A percentile compares a stretch with the other conserved stretches of the same genome.
Conservation (phyloP, 2,797 vertebrate species). For the Phaenicophaeus curvirostris region DNA sequence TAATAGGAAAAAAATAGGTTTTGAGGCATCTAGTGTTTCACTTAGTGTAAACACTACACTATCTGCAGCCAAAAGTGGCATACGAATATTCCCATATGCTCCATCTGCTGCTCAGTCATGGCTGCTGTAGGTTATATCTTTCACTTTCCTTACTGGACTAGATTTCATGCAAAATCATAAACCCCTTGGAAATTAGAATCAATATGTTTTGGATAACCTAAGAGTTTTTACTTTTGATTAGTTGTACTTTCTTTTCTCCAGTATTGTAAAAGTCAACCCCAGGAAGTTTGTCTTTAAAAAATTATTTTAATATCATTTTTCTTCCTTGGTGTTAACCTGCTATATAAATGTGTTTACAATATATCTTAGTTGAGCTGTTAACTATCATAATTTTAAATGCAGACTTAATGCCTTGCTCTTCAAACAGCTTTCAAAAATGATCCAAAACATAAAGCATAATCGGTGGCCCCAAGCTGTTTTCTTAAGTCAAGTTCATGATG, state of each 20-base stretch:
- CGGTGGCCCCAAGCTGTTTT: conserved; percentile 32
- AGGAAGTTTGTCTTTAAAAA: conserved; percentile 33
- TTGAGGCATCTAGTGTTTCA: background rate
- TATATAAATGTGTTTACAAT: conserved; percentile 23
- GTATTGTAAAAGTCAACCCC: background rate
- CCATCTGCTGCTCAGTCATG: conserved; percentile 48
- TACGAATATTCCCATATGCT: background rate
- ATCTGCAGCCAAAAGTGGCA: background rate
- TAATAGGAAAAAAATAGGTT: background rate
- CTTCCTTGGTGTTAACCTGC: background rate
- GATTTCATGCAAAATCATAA: conserved; percentile 18
- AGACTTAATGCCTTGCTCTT: background rate
- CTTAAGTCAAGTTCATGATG: conserved; percentile 12
- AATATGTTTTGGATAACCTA: background rate
- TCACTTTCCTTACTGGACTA: conserved; percentile 34
- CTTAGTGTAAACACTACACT: background rate
- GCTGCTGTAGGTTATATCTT: conserved; percentile 33
- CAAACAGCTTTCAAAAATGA: conserved; percentile 34
- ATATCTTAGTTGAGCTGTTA: background rate
- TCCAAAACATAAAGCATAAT: conserved; percentile 58
- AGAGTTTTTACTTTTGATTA: conserved; percentile 36
- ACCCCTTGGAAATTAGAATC: conserved; percentile 22
- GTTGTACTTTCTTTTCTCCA: conserved; percentile 37
- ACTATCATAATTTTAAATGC: background rate
- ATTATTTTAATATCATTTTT: conserved; percentile 3